Evolutionary conservation across 2,888 invertebrate species (phyloP).

Genomic region (Andrena hattorfiana): DNA sequence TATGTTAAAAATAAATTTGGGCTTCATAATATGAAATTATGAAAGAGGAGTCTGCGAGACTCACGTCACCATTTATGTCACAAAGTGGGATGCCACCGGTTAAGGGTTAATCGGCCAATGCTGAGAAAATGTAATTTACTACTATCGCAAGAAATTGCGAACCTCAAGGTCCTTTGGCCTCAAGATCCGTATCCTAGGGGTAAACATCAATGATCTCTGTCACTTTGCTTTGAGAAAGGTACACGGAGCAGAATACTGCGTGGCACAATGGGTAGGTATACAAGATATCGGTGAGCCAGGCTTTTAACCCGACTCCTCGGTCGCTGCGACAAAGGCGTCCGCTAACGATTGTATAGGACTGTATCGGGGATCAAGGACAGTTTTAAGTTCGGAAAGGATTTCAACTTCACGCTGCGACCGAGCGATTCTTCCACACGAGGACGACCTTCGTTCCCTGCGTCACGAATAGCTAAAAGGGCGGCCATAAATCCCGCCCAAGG

Average conservation of each 20-base stretch:
- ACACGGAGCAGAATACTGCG: not conserved
- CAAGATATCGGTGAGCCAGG: slow-evolving; percentile 3
- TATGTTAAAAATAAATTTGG: no score
- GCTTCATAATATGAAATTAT: no score
- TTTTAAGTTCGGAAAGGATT: slow-evolving; percentile 56
- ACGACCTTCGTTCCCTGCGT: slow-evolving; percentile 80
- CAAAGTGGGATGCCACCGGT: no score
- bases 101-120: not conserved
- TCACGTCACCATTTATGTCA: no score
- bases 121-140: not conserved
- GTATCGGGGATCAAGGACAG: slow-evolving; percentile 50
- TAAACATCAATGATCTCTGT: slow-evolving; percentile 27
- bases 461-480: slow-evolving; percentile 75
- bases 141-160: not conserved
- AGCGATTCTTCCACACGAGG: slow-evolving; percentile 75
- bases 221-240: not conserved
- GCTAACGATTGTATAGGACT: slow-evolving; percentile 38
- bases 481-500: slow-evolving; percentile 82
- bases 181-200: not conserved
- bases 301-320: slow-evolving; percentile 43
- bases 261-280: slow-evolving; percentile 33
- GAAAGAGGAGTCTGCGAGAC: no score
- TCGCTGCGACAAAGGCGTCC: slow-evolving; percentile 18
- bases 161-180: not conserved
- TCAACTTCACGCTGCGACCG: slow-evolving; percentile 78